phyloP scores from a whole-genome alignment of 2,888 invertebrate genomes.

The Drosophila monieri region DNA sequence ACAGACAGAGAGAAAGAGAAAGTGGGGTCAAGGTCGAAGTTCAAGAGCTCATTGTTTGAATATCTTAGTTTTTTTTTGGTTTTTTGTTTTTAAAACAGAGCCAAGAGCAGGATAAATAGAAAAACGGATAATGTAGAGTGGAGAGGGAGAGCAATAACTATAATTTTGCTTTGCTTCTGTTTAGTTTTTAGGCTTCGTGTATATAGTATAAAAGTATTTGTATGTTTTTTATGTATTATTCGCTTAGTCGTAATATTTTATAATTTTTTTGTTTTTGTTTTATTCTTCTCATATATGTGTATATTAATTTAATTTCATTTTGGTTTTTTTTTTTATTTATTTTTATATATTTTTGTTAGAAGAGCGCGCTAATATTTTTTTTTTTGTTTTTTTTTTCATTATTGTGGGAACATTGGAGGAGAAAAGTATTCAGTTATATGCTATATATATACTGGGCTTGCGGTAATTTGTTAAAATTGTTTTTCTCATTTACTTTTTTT shows the following conservation, averaged over 20 bases:
- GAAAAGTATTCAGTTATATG: conserved; percentile 44
- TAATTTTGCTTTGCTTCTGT: conserved; percentile 29
- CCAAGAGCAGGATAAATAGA: conserved; percentile 24
- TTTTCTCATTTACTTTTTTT: conserved; percentile 27
- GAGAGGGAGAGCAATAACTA: conserved; percentile 23
- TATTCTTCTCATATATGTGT: conserved; percentile 40
- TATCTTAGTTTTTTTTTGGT: background rate
- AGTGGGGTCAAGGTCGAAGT: conserved; percentile 47
- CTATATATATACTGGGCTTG: conserved; percentile 46
- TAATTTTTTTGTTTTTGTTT: conserved; percentile 37
- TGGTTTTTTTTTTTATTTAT: conserved; percentile 21
- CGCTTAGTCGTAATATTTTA: conserved; percentile 65
- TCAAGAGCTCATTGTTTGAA: conserved; percentile 21
- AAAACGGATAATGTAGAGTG: conserved; percentile 5
- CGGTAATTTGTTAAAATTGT: conserved; percentile 42
- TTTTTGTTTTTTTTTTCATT: conserved; percentile 17
- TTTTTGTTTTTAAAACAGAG: conserved; percentile 14
- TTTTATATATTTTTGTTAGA: conserved; percentile 34
- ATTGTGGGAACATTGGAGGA: conserved; percentile 35
- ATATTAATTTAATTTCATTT: conserved; percentile 42
- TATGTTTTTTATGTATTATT: conserved; percentile 44
- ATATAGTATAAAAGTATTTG: conserved; percentile 75
- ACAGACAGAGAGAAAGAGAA: conserved; percentile 46
- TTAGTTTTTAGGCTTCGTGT: conserved; percentile 49
- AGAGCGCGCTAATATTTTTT: conserved; percentile 61